Base-by-base conservation (phyloP, 2,113 vertebrate species). In the Lycaon pictus region DNA sequence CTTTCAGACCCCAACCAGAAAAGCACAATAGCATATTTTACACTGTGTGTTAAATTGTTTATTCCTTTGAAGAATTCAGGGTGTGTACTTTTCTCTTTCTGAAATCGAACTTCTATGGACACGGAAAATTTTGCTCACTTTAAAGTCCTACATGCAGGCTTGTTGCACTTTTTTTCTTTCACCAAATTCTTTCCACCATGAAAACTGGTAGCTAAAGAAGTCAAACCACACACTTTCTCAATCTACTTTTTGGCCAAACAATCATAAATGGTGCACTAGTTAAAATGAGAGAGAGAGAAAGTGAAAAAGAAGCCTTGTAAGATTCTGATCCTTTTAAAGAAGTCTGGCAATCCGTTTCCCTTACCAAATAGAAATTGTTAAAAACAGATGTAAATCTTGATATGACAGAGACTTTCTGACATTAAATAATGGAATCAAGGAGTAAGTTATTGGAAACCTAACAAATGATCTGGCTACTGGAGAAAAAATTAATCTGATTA, bases 171-270 rank as follows among this genome's bases (percentile, higher is more conserved):
- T 84, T 74, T 92, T 76, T 80, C 87, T 63, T 62, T 62, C 32
- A 71, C 60, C n/a, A 90, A 69, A n/a, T 32, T 90, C 63, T 93
- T 92, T 19, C 51, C 15, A 43, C 12, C 6, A 19, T 55, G 27
- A 93, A 91, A 97, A 35, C 9, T 62, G 11, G 48, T 55, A 60
- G 32, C 53, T 87, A 79, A 62, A 82, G 43, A 88, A 77, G 23
- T 88, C 25, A 88, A 87, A 56, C 48, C 56, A 90, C 10, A 83
- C 7, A 86, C 5, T 19, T 81, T 84, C n/a, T 56, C 43, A 37
- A 51, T 27, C 15, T 96, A 89, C 12, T 56, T 96, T 92, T 93
- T 82, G 77, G 27, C 9, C 43, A 90, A 93, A 88, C 29, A 85
- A 87, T 58, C 81, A 74, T 74, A 86, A 88, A 84, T 8, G 87